Evolutionary conservation across 2,113 vertebrate genomes (phyloP), one percentile per base, ranked within the genome.

Genomic region (Formicarius rufipectus): DNA sequence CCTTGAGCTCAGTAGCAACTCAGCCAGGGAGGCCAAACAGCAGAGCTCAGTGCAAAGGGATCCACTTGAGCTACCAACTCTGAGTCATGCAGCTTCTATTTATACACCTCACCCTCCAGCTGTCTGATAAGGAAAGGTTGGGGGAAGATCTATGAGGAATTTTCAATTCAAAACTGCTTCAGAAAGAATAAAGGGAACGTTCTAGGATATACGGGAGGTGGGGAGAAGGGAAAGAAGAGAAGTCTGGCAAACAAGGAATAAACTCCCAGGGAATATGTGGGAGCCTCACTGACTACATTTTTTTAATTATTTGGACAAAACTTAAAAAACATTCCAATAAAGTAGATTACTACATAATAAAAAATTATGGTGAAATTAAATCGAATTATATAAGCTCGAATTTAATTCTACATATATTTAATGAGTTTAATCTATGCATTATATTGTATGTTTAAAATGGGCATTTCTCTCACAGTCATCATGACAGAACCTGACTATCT

Each of bases 31-130:
- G 64, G 83, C 79, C 83, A 47, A 81, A 69, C 89, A 81, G 94
- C 84, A 52, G 23, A 45, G 63, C 85, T 81, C 72, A 14, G 76
- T 75, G 91, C 91, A 79, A 79, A 79, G 84, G 56, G 86, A 90
- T 80, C 84, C 72, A 75, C 85, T 78, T 60, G 62, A 95, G 91
- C 89, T 69, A 63, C 89, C 82, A 56, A 4, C 74, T 87, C 90
- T 89, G 95, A 95, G 85, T 96, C 97, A 96, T 53, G 87, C 93
- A 52, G 89, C 87, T 87, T 67, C 91, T 96, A 96, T 97, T 96
- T 97, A 97, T 97, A 96, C 87, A 89, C 75, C 72, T 93, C 58
- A 6, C 81, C 79, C 80, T 93, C 86, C 55, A 86, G 83, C 94
- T 80, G 93, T 14, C 71, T 93, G 95, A 91, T 96, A 93, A 88